Base-by-base conservation (phyloP, 2,888 invertebrate species). In the Cylloceria caligata region DNA sequence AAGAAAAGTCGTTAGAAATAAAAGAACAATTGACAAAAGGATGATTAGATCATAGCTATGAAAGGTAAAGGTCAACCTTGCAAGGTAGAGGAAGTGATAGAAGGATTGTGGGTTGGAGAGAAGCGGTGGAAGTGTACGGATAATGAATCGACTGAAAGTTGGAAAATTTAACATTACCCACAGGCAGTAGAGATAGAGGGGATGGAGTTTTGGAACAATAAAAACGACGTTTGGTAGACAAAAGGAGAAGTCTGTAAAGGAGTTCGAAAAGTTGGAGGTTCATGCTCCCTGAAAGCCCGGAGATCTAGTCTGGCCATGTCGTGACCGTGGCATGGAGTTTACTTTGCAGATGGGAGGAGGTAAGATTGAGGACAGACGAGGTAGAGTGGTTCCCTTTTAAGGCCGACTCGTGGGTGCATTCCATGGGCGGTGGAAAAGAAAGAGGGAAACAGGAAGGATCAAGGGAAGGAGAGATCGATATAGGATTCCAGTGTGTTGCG, bases 301-400 rank as follows among this genome's bases (percentile, higher is more conserved):
- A 87, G 87, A 87, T 87, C 86, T 85, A 86, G 86, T 87, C 86
- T 84, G 81, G 84, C 87, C n/a, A 86, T 83, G 73, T 85, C 82
- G 81, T 84, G 86, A 86, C 83, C 84, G 80, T 81, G 68, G 83
- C 81, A 73, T 67, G 77, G 57, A 81, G 80, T 74, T 73, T 74
- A 55, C 64, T 76, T 82, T 80, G 77, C 75, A 60, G 76, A 67
- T 73, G 73, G 52, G 49, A 47, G 76, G 45, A 34, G 34, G 19
- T 30, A 57, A 71, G 60, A 34, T 60, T 60, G 36, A 60, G 34
- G 34, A 60, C 60, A 36, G 11, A 16, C 60, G 57, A 57, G 16
- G 4, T 30, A 57, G 57, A 34, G 57, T n/a, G n/a, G 60, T 60
- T 60, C 64, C 24, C 64, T 39, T 64, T 64, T 7, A 34, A 42